phyloP scores from a whole-genome alignment of 2,888 invertebrate genomes.

The Gari tellinella region DNA sequence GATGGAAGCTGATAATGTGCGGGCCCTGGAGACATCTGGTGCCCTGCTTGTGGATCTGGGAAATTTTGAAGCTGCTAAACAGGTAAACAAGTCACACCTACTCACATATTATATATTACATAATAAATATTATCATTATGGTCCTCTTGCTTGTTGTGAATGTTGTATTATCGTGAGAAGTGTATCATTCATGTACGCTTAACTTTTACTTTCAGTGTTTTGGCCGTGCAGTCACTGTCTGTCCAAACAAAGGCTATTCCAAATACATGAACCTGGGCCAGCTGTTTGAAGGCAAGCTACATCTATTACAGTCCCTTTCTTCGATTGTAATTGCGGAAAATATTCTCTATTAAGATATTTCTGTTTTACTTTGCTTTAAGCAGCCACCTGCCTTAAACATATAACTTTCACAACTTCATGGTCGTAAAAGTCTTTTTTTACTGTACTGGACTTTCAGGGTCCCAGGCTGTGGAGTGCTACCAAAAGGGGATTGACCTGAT shows the following conservation, averaged over 20 bases:
- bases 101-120: no score
- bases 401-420: no score
- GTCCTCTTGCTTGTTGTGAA: background rate
- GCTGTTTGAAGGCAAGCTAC: conserved; percentile 71
- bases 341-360: no score
- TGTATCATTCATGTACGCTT: no score
- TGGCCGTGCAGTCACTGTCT: conserved; percentile 81
- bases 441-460: conserved; percentile 76
- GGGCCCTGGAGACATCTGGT: conserved; percentile 83
- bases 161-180: no score
- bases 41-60: conserved; percentile 83
- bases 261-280: conserved; percentile 85
- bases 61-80: conserved; percentile 83
- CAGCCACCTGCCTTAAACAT: no score
- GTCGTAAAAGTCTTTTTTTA: no score
- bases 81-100: conserved; percentile 79
- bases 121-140: no score
- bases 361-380: no score
- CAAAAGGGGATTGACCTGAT: conserved; percentile 84
- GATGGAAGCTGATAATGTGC: conserved; percentile 82
- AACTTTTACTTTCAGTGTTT: conserved; percentile 81
- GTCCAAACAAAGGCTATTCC: conserved; percentile 83
- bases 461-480: conserved; percentile 83
- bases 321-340: no score
- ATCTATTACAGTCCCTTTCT: no score